Conservation (phyloP, 2,888 invertebrate genomes). For the Crocallis elinguaria region DNA sequence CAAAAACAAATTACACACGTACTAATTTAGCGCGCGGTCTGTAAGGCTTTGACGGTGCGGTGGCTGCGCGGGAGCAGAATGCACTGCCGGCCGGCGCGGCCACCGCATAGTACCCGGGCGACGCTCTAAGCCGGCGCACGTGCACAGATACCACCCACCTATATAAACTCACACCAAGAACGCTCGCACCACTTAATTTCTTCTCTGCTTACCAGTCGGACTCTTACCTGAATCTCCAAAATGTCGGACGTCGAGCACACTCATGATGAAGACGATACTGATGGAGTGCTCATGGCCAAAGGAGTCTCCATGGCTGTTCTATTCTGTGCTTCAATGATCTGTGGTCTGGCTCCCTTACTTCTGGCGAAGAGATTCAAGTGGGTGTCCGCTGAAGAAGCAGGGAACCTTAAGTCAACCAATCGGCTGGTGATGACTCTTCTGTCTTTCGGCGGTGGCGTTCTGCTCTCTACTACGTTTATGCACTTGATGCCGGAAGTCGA, state of each 20-base stretch:
- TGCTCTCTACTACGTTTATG: constrained; percentile 92
- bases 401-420: constrained; percentile 77
- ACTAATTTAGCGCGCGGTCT: constrained; percentile 43
- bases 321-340: constrained; percentile 89
- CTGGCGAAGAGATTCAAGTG: constrained; percentile 87
- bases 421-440: constrained; percentile 86
- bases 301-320: constrained; percentile 91
- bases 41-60: constrained; percentile 59
- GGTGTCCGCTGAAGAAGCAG: constrained; percentile 77
- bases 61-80: constrained; percentile 70
- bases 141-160: constrained; percentile 63
- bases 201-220: constrained; percentile 23
- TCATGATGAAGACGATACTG: constrained; percentile 58
- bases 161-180: constrained; percentile 63
- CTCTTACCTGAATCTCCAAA: constrained; percentile 28
- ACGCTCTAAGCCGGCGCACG: constrained; percentile 71
- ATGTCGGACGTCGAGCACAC: constrained; percentile 46
- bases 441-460: constrained; percentile 94
- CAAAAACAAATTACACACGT: constrained; percentile 37
- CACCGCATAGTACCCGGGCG: constrained; percentile 65
- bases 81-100: constrained; percentile 50
- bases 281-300: constrained; percentile 88
- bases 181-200: constrained; percentile 47
- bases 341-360: constrained; percentile 90
- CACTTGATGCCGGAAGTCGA: constrained; percentile 92